Base-by-base conservation (phyloP, 2,888 invertebrate species). In the Harpalus rubripes region DNA sequence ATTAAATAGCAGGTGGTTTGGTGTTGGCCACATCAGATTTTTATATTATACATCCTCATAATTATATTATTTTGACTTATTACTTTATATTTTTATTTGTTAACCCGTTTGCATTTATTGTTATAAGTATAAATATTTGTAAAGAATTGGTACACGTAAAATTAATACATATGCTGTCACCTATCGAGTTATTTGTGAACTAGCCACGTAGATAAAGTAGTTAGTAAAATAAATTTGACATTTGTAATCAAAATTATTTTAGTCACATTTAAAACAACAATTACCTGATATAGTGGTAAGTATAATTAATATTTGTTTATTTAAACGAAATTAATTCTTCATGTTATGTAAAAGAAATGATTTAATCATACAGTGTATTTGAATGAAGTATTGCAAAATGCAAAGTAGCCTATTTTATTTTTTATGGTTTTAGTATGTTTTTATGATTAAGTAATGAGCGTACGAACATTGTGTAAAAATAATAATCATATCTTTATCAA, bases 401-500 rank as follows among this genome's bases (percentile, higher is more conserved):
- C 56, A 56, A 8, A 56, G 15, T 12, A 10, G 18, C 6, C 18
- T 12, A 12, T 8, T 52, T 52, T 1, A 12, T 52, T 52, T 5
- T 52, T 52, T 8, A 8, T 10, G 2, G 12, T 52, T 52, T 12
- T 52, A n/a, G n/a, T n/a, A n/a, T n/a, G 1, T 52, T 52, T 52
- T 52, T 52, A 52, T 52, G 12, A 10, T 44, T 52, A 22, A 26
- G 26, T 63, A 18, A 22, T 22, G 8, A 26, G 22, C 12, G 8
- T 63, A 63, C 18, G 18, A 22, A 0, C 22, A 63, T 18, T 32
- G 22, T 12, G 63, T 22, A 26, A 22, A 22, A 63, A 63, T 22
- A 22, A 22, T 63, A 22, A 63, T 12, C 63, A 52, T 22, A 26
- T 63, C 18, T 63, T 63, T 63, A 63, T 63, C 63, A 22, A 8